Percentiles rank a stretch among this genome's conserved stretches.
These are phyloP conservation scores for Bradypus variegatus DNA, from an alignment of 2,797 vertebrate genomes.

Conservation along the genomic window DNA sequence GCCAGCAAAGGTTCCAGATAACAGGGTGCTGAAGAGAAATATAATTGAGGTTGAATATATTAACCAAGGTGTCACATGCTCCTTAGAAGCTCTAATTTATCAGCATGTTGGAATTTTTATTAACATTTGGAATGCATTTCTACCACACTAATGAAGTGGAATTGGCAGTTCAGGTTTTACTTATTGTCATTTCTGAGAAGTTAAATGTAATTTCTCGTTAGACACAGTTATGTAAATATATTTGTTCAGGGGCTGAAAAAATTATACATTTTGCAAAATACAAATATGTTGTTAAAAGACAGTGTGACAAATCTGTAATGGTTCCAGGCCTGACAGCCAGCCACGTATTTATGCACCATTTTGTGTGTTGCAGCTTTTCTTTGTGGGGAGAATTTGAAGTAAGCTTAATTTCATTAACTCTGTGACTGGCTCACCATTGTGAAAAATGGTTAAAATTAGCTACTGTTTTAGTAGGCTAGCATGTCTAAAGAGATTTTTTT, in stretches of 20 bases:
- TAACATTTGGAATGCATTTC: constrained; percentile 86
- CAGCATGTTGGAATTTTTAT: constrained; percentile 96
- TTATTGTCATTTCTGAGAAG: constrained; percentile 85
- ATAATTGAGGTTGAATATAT: constrained; percentile 99
- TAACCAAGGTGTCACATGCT: constrained; percentile 98
- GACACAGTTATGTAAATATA: constrained; percentile 84
- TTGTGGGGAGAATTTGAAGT: constrained; percentile 58
- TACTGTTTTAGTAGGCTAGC: constrained; percentile 11
- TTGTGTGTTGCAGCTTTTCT: constrained; percentile 54
- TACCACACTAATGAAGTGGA: constrained; percentile 84
- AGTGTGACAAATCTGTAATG: constrained; percentile 71
- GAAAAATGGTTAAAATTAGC: constrained; percentile 49
- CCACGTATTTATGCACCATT: constrained; percentile 50
- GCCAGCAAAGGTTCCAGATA: constrained; percentile 99
- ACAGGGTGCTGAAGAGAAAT: constrained; percentile 99
- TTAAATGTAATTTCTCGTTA: constrained; percentile 85
- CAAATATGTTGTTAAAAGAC: constrained; percentile 77
- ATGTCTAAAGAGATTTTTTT: constrained; percentile 19
- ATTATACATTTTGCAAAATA: constrained; percentile 79
- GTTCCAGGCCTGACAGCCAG: constrained; percentile 65
- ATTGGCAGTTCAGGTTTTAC: constrained; percentile 84
- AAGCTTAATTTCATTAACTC: constrained; percentile 66
- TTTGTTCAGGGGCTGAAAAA: constrained; percentile 83
- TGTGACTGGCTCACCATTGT: constrained; percentile 7
- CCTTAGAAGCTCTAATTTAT: constrained; percentile 95